A percentile compares a stretch with the other conserved stretches of the same genome.
phyloP scores from a whole-genome alignment of 2,797 vertebrate species.

The Squalus acanthias region DNA sequence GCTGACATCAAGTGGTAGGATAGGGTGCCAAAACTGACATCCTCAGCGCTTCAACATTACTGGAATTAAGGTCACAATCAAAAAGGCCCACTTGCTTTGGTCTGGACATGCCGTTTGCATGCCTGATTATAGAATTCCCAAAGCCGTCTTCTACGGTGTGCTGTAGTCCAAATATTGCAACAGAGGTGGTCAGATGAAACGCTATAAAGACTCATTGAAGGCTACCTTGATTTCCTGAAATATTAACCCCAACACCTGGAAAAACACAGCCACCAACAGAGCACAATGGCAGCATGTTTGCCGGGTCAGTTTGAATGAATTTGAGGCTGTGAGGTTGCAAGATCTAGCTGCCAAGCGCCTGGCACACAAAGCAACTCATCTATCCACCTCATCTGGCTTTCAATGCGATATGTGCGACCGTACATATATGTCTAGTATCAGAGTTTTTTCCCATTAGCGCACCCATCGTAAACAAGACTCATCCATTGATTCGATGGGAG shows the following conservation, averaged over 20 bases:
- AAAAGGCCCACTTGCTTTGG: too few relatives aligned
- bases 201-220: too few relatives aligned
- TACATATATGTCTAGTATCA: neutral
- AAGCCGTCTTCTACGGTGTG: too few relatives aligned
- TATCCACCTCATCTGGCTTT: neutral
- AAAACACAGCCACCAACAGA: neutral
- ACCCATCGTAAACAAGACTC: neutral
- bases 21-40: too few relatives aligned
- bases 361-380: neutral
- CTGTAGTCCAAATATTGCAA: too few relatives aligned
- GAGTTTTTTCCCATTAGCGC: neutral
- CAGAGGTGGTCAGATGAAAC: too few relatives aligned
- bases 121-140: too few relatives aligned
- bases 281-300: neutral
- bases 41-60: too few relatives aligned
- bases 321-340: neutral
- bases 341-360: neutral
- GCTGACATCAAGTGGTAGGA: too few relatives aligned
- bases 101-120: too few relatives aligned
- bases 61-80: too few relatives aligned
- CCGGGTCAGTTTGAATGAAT: neutral
- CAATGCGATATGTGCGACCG: neutral
- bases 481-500: neutral
- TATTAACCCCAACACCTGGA: neutral
- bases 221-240: neutral